Evolutionary conservation across 2,797 vertebrate genomes (phyloP), one percentile per base, ranked within the genome.

Genomic region (Syngnathus rostellatus): DNA sequence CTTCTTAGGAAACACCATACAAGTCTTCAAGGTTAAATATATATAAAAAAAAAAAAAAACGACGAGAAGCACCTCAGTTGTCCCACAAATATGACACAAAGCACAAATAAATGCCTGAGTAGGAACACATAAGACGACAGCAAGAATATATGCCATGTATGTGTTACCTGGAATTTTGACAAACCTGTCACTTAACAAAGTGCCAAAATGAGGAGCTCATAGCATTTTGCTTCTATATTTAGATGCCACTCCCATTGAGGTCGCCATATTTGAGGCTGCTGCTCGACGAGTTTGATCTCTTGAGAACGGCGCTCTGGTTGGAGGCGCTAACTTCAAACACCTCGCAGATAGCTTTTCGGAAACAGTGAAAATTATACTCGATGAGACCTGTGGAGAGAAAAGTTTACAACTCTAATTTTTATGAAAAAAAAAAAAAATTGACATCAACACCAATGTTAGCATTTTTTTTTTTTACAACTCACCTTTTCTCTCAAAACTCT

Each of bases 401-500:
- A 12, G 25, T 23, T 48, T 25, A 31, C 8, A 16, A 14, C 21
- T 62, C 51, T 11, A 55, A 55, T 63, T 16, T 21, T 2, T 8
- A 16, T 14, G 61, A 41, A 62, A 62, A 19, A 5, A 25, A 25
- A 31, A 3, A 31, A 2, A 3, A 31, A 4, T 31, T 31, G 38
- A 6, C 59, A 23, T 23, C 53, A 14, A 11, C 53, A 25, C 53
- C 53, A 14, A 4, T 59, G 12, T 59, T 38, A 14, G 11, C 12
- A 17, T 70, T 62, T 61, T 25, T 25, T 25, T 31, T 31, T 31
- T 31, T 31, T 31, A 31, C 31, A 8, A 21, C 76, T 8, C 31
- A 97, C 96, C 96, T 97, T 98, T 98, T 77, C 94, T 92, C 81
- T 97, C 94, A 80, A 98, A 98, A 89, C 95, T 95, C 87, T 98